A percentile compares a stretch with the other conserved stretches of the same genome.
phyloP scores from a whole-genome alignment of 2,888 invertebrate genomes.

The Drosophila mercatorum region DNA sequence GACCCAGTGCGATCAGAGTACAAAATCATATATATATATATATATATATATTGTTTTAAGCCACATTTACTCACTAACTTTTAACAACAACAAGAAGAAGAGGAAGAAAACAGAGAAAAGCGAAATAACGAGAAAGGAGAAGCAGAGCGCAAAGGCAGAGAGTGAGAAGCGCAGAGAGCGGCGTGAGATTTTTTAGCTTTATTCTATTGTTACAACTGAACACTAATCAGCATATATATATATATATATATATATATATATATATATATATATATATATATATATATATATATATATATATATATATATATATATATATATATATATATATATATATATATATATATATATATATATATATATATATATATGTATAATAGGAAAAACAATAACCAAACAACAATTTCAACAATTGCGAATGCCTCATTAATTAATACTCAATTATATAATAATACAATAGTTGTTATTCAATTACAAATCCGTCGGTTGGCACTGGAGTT shows the following conservation, averaged over 20 bases:
- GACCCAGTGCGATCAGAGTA: slow-evolving; percentile 63
- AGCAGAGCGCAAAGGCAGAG: not conserved
- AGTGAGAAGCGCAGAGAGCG: slow-evolving; percentile 7
- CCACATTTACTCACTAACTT: slow-evolving; percentile 47
- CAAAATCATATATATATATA: slow-evolving; percentile 41
- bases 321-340: not conserved
- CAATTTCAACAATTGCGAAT: slow-evolving; percentile 11
- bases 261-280: not conserved
- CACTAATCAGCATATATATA: not conserved
- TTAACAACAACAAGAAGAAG: slow-evolving; percentile 17
- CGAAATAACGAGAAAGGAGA: not conserved
- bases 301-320: not conserved
- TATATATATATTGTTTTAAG: not conserved
- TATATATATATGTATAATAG: not conserved
- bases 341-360: not conserved
- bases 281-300: not conserved
- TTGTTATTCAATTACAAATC: slow-evolving; percentile 8
- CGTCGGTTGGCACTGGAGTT: slow-evolving; percentile 12
- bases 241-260: too few relatives aligned
- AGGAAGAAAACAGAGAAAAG: not conserved
- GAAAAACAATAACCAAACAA: slow-evolving; percentile 1
- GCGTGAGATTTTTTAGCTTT: slow-evolving; percentile 33
- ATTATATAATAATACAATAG: slow-evolving; percentile 13
- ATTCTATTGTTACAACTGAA: slow-evolving; percentile 9
- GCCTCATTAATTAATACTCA: slow-evolving; percentile 17